Conservation (phyloP, 2,888 invertebrate species). For the Urechis unicinctus region DNA sequence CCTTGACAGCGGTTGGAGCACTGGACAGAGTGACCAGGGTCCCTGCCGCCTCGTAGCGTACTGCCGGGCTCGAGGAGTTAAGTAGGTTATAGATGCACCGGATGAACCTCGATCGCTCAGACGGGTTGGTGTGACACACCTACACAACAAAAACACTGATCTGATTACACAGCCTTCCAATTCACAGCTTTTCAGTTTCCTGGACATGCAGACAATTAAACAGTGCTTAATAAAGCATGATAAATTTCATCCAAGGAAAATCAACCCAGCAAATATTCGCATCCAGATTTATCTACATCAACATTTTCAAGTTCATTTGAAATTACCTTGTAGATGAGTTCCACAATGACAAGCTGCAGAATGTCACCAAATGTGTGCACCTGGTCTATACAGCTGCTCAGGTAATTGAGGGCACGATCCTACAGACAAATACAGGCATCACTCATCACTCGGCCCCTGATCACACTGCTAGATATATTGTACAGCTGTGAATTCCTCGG, state of each 20-base stretch:
- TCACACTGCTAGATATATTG: background rate
- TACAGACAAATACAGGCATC: conserved; percentile 52
- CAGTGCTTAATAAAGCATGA: too few species aligned
- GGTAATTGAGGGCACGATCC: conserved; percentile 83
- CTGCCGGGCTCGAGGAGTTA: conserved; percentile 91
- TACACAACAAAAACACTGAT: conserved; percentile 48
- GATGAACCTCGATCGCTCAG: conserved; percentile 92
- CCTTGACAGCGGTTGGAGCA: conserved; percentile 94
- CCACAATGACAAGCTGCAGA: conserved; percentile 94
- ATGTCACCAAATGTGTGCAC: conserved; percentile 92
- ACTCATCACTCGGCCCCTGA: background rate
- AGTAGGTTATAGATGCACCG: conserved; percentile 96
- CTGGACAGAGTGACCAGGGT: conserved; percentile 94
- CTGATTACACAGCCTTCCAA: too few species aligned
- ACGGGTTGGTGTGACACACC: conserved; percentile 94
- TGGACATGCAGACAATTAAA: too few species aligned
- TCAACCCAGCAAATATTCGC: too few species aligned
- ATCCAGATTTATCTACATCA: too few species aligned
- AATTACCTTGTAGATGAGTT: conserved; percentile 90
- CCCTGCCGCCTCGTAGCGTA: conserved; percentile 97
- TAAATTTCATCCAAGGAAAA: too few species aligned
- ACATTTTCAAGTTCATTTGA: background rate
- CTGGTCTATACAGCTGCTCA: conserved; percentile 85
- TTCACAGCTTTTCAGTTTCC: too few species aligned
- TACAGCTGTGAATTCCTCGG: background rate